Conservation (phyloP, 2,113 vertebrate genomes). For the Podarcis muralis region DNA sequence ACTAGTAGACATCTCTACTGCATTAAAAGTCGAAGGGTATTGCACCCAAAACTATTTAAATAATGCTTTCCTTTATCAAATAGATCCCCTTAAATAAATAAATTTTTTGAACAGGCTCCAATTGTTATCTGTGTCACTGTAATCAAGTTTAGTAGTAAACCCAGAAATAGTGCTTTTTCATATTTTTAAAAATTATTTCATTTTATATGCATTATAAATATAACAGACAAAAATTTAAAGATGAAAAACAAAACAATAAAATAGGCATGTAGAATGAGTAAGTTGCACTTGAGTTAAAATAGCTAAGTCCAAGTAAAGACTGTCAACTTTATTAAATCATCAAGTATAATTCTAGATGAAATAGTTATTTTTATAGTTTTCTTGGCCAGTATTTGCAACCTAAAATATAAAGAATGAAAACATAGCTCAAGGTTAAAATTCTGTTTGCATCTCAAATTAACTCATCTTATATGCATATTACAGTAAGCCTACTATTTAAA, state of each 20-base stretch:
- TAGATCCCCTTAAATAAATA: background rate
- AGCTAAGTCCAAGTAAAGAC: no score
- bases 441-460: background rate
- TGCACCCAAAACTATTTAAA: background rate
- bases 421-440: background rate
- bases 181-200: no score
- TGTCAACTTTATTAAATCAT: no score
- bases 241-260: no score
- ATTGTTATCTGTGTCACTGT: background rate
- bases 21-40: background rate
- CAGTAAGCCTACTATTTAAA: conserved; percentile 10
- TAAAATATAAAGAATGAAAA: background rate
- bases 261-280: no score
- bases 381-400: background rate
- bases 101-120: background rate
- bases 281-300: no score
- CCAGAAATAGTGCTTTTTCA: background rate
- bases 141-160: background rate
- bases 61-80: background rate
- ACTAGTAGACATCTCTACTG: background rate
- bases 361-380: background rate
- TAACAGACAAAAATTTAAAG: no score
- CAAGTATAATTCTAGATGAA: no score
- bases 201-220: no score
- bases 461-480: background rate